Conservation (phyloP, 2,113 vertebrate genomes). For the Kryptolebias marmoratus region DNA sequence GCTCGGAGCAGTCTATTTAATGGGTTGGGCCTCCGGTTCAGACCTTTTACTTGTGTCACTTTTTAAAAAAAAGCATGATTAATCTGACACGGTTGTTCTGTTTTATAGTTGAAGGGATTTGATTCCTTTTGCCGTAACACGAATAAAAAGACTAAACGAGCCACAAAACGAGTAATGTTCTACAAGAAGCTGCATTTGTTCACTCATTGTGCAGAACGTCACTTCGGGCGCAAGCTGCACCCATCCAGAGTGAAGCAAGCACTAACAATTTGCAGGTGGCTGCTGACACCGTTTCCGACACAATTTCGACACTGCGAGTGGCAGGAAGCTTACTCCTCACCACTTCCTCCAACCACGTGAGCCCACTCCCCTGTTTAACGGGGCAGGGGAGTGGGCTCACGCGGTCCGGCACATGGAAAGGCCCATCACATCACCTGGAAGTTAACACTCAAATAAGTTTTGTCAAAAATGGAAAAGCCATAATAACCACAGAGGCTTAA, state of each 20-base stretch:
- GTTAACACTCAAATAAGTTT: background rate
- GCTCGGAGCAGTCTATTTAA: conserved; percentile 6
- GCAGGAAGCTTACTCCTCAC: conserved; percentile 68
- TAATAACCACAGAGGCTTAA: background rate
- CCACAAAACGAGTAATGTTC: background rate
- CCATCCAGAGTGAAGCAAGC: background rate
- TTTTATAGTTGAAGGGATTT: no score
- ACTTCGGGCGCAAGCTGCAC: background rate
- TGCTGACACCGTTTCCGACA: conserved; percentile 56
- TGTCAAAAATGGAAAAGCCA: background rate
- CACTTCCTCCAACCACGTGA: conserved; percentile 68
- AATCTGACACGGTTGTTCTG: no score
- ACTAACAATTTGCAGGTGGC: conserved; percentile 15
- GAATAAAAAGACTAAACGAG: background rate
- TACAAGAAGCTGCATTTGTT: background rate
- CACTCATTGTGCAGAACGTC: background rate
- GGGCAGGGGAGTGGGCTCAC: background rate
- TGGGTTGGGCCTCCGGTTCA: conserved; percentile 6
- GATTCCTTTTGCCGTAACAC: background rate
- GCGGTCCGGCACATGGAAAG: background rate
- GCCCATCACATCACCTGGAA: background rate
- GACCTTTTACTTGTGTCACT: no score
- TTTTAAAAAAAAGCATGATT: no score
- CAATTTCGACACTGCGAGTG: conserved; percentile 53
- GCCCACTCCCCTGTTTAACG: conserved; percentile 1